Evolutionary conservation across 2,797 vertebrate species (phyloP).

Genomic region (Malurus splendens): DNA sequence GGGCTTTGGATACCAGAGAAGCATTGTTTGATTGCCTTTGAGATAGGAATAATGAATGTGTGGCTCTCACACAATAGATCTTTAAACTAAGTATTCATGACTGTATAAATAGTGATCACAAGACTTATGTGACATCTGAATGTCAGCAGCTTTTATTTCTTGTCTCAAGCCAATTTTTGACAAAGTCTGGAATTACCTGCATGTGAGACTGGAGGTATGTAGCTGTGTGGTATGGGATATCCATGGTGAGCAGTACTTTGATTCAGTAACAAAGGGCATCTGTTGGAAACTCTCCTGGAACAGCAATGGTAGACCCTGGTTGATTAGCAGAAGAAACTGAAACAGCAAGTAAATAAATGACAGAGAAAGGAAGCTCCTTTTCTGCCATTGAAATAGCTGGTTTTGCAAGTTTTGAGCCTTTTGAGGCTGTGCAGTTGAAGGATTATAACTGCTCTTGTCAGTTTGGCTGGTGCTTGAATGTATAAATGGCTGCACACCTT

Average conservation of each 20-base stretch:
- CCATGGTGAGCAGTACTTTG: neutral
- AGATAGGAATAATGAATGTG: neutral
- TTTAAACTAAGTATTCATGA: neutral
- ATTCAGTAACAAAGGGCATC: neutral
- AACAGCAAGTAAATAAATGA: neutral
- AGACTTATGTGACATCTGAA: neutral
- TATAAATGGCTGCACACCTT: neutral
- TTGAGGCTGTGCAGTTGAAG: neutral
- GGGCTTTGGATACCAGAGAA: neutral
- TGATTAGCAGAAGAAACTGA: neutral
- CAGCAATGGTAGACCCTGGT: neutral
- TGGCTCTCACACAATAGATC: neutral
- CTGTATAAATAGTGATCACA: neutral
- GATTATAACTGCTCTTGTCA: neutral
- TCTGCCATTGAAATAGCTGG: neutral
- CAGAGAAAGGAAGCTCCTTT: neutral
- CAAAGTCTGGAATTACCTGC: neutral
- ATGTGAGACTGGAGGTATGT: neutral
- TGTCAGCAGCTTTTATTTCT: neutral
- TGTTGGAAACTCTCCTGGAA: neutral
- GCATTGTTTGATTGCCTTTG: neutral
- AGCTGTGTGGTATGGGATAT: neutral
- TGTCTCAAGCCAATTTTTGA: neutral
- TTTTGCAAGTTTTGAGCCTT: neutral
- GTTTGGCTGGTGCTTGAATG: neutral